A percentile compares a stretch with the other conserved stretches of the same genome.
These are phyloP conservation scores for Psittacara wagleri DNA, from an alignment of 2,113 vertebrate genomes.

Conservation along the genomic window DNA sequence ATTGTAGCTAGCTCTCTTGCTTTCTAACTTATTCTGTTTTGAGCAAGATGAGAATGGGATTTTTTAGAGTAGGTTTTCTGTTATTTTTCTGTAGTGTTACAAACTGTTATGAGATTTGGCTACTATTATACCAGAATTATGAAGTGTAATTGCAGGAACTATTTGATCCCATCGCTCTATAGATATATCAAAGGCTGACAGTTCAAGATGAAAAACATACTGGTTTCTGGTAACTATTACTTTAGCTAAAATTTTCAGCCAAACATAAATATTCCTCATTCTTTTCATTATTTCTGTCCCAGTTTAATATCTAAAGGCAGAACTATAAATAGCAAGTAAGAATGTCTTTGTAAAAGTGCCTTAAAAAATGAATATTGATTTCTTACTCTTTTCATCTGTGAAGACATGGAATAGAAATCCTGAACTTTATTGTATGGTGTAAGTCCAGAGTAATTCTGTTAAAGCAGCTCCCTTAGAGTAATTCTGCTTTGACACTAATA, in stretches of 20 bases:
- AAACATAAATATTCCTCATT: constrained; percentile 27
- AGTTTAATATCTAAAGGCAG: neutral
- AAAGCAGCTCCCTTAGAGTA: neutral
- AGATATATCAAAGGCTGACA: constrained; percentile 42
- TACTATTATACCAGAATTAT: constrained; percentile 24
- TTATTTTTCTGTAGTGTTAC: neutral
- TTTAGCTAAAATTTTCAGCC: neutral
- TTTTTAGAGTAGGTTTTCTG: neutral
- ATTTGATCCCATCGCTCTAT: constrained; percentile 21
- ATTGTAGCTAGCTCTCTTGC: neutral
- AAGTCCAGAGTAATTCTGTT: neutral
- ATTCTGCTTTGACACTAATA: neutral
- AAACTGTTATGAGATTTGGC: neutral
- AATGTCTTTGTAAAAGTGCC: neutral
- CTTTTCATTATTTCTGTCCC: constrained; percentile 10
- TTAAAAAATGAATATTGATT: neutral
- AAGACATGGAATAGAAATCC: neutral
- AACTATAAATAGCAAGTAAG: neutral
- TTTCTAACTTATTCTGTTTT: neutral
- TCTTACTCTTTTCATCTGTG: neutral
- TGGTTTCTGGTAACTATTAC: constrained; percentile 56
- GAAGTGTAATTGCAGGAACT: constrained; percentile 34
- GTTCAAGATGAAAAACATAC: neutral
- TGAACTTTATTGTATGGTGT: neutral
- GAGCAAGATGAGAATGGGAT: neutral